Percentiles rank a stretch among this genome's conserved stretches.
Evolutionary conservation across 2,888 invertebrate species (phyloP).

Genomic region (Cataglyphis cursor): DNA sequence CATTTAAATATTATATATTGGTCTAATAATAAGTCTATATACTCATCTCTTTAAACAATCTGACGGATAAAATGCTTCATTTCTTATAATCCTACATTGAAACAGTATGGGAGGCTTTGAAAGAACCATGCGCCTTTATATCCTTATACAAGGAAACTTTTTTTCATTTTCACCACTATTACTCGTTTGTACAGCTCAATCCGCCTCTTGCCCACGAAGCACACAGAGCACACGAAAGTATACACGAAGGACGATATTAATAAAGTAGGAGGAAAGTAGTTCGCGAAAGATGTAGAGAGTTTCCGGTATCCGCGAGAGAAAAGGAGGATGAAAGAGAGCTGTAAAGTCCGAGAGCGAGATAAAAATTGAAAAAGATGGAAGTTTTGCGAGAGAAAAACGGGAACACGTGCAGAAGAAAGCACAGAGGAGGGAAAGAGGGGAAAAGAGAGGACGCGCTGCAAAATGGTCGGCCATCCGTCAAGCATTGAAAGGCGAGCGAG

Average conservation of each 20-base stretch:
- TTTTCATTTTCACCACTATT: slow-evolving; percentile 51
- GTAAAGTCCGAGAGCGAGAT: slow-evolving; percentile 51
- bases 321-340: slow-evolving; percentile 53
- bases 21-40: neutral
- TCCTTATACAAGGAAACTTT: slow-evolving; percentile 45
- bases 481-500: slow-evolving; percentile 79
- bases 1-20: slow-evolving; percentile 15
- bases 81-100: neutral
- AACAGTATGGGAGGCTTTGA: neutral
- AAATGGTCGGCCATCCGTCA: slow-evolving; percentile 83
- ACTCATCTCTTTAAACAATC: slow-evolving; percentile 9
- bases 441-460: slow-evolving; percentile 57
- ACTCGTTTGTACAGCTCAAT: slow-evolving; percentile 20
- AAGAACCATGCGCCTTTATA: slow-evolving; percentile 29
- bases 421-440: slow-evolving; percentile 35
- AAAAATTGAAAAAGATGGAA: slow-evolving; percentile 55
- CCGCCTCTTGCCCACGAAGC: neutral
- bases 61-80: slow-evolving; percentile 20
- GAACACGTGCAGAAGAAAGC: slow-evolving; percentile 55
- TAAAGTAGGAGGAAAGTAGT: slow-evolving; percentile 69
- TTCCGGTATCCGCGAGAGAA: slow-evolving; percentile 48
- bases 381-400: slow-evolving; percentile 30
- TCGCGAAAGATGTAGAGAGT: slow-evolving; percentile 76
- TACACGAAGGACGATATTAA: slow-evolving; percentile 66
- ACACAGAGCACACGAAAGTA: neutral